Evolutionary conservation across 2,888 invertebrate species (phyloP).

Genomic region (Copidosoma aretas): DNA sequence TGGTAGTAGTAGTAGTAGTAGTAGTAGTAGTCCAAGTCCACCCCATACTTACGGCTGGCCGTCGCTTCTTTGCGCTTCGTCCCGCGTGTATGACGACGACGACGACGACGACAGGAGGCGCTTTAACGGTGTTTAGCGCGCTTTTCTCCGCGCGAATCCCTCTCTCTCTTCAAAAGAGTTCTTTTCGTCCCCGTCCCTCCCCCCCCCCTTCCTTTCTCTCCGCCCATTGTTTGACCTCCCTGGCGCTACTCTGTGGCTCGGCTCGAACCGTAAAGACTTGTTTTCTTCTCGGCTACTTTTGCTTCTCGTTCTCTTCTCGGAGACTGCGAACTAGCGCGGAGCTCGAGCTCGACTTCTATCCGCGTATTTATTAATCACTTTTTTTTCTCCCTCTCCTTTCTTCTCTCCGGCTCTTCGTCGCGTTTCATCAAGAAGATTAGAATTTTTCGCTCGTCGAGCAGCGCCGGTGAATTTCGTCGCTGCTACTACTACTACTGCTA

Average conservation of each 20-base stretch:
- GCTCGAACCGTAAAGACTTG: background rate
- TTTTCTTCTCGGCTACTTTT: background rate
- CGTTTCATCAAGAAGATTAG: constrained; percentile 1
- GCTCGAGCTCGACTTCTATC: background rate
- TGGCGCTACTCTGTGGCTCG: constrained; percentile 2
- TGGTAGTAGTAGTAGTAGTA: too few species aligned
- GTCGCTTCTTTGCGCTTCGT: constrained; percentile 2
- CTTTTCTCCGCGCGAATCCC: constrained; percentile 3
- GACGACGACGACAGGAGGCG: too few species aligned
- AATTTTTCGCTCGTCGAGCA: background rate
- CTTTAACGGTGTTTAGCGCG: constrained; percentile 19
- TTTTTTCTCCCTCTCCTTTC: background rate
- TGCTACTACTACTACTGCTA: background rate
- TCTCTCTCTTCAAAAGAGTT: constrained; percentile 7
- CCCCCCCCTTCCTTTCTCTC: background rate
- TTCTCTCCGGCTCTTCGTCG: background rate
- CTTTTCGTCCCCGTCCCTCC: background rate
- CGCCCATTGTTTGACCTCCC: background rate
- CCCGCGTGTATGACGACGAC: too few species aligned
- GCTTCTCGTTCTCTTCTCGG: too few species aligned
- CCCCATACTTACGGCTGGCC: constrained; percentile 6
- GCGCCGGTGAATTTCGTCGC: background rate
- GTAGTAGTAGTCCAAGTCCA: too few species aligned
- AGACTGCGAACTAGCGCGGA: too few species aligned
- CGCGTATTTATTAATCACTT: background rate